Evolutionary conservation across 1,140 invertebrate genomes (phyloP).

Genomic region (Caenorhabditis remanei): DNA sequence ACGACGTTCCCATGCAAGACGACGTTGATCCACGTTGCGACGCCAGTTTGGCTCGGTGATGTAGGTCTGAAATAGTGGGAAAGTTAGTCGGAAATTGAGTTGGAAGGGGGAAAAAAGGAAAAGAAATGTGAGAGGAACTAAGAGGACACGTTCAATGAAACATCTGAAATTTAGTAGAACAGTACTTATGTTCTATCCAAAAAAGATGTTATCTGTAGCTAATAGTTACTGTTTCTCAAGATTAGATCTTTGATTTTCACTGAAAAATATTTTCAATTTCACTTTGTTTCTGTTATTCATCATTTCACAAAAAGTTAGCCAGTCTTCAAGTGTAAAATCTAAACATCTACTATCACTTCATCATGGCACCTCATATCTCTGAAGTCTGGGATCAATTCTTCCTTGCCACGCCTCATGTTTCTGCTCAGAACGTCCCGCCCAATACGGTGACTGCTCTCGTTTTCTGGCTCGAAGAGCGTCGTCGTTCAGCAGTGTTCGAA

Average conservation of each 20-base stretch:
- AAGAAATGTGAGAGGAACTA: background rate
- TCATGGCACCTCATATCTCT: slow-evolving; percentile 59
- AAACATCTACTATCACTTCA: background rate
- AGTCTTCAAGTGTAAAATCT: background rate
- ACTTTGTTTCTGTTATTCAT: no score
- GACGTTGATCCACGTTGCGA: slow-evolving; percentile 64
- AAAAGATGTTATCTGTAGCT: no score
- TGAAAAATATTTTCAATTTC: no score
- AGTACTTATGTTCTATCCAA: no score
- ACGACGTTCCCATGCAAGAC: slow-evolving; percentile 66
- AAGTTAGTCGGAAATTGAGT: background rate
- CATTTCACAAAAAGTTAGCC: background rate
- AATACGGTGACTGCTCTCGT: slow-evolving; percentile 64
- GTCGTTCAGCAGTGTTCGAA: slow-evolving; percentile 66
- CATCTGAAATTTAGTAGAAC: no score
- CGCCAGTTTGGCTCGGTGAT: slow-evolving; percentile 68
- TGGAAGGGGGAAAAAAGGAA: background rate
- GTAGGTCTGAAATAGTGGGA: slow-evolving; percentile 62
- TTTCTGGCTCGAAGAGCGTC: slow-evolving; percentile 61
- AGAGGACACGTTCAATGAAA: background rate
- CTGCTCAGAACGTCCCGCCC: slow-evolving; percentile 60
- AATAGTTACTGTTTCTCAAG: no score
- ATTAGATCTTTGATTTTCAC: no score
- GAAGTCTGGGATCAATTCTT: slow-evolving; percentile 63
- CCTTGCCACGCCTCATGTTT: slow-evolving; percentile 67